Evolutionary conservation across 2,888 invertebrate species (phyloP), one percentile per base, ranked within the genome.

Genomic region (Nemapogon koenigi): DNA sequence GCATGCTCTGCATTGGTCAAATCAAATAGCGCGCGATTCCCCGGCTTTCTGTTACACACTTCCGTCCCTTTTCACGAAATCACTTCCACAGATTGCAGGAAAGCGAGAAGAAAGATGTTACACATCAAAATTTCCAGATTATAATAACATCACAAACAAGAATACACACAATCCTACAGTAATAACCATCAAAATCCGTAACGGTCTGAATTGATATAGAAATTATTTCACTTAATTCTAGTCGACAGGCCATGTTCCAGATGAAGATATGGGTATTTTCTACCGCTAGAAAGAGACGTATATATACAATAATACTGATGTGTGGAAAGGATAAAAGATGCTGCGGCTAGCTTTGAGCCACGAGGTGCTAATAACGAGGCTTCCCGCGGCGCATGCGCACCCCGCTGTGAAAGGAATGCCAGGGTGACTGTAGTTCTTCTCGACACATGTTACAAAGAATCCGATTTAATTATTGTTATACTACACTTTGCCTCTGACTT

Each of bases 341-440:
- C 16, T 49, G 41, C 57, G 68, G 67, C 55, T 46, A 47, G 58
- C 70, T 72, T 75, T 73, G 70, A 64, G 50, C 55, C 49, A 42
- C 51, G 70, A 75, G 75, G 75, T 72, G 75, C 69, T 75, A 75
- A 75, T 75, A 75, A 75, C 72, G 68, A 71, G 72, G 62, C 63
- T 53, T 52, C 75, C 72, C 58, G 69, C 62, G 46, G 75, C 53
- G 72, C 53, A 35, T 40, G 61, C 65, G 62, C 54, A 45, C 58
- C 73, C 70, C 58, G 73, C 71, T 63, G 75, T 31, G 71, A 41
- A 29, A 51, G 57, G 66, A 66, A 70, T 69, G 58, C 52, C 45
- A 44, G 51, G 55, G 55, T 51, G 46, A 45, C 41, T 27, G 39
- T 32, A 43, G 41, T 35, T 27, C 4, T 4, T 27, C 4, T n/a